Conservation (phyloP, 1,140 invertebrate genomes). For the Tachypleus tridentatus region DNA sequence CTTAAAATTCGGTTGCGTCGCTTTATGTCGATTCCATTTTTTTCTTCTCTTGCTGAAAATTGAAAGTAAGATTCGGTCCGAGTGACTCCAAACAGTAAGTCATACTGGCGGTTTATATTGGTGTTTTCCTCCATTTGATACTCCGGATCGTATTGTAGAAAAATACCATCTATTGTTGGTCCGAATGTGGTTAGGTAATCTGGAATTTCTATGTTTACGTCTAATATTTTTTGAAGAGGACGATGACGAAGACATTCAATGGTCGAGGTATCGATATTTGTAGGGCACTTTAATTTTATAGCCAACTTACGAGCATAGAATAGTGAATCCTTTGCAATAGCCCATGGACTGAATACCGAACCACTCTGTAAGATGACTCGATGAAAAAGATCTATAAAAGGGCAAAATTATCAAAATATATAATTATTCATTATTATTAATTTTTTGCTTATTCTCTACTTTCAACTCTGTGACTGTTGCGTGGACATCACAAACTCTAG, state of each 20-base stretch:
- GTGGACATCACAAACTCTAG: too few species aligned
- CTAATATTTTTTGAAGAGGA: slow-evolving; percentile 4
- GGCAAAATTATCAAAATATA: too few species aligned
- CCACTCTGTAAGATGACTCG: slow-evolving; percentile 87
- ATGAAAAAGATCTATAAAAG: slow-evolving; percentile 67
- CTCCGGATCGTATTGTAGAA: slow-evolving; percentile 33
- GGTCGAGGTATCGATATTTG: too few species aligned
- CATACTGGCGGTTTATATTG: slow-evolving; percentile 47
- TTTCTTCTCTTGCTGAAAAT: slow-evolving; percentile 78
- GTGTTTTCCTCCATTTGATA: slow-evolving; percentile 16
- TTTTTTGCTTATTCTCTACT: too few species aligned
- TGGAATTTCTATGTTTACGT: slow-evolving; percentile 1
- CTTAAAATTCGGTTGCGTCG: slow-evolving; percentile 80
- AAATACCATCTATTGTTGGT: slow-evolving; percentile 8
- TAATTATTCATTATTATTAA: too few species aligned
- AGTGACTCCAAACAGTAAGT: slow-evolving; percentile 83
- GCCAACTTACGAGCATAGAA: slow-evolving; percentile 74
- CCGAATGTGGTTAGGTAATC: slow-evolving; percentile 9
- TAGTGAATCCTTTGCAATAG: slow-evolving; percentile 70
- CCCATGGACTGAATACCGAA: slow-evolving; percentile 82
- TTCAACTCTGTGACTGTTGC: too few species aligned
- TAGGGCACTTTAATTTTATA: slow-evolving; percentile 64
- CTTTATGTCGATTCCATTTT: slow-evolving; percentile 70
- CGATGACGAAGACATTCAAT: neutral
- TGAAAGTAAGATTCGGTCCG: slow-evolving; percentile 79